These are phyloP conservation scores for Tetragnatha montana DNA, from an alignment of 2,888 invertebrate species.

Conservation along the genomic window DNA sequence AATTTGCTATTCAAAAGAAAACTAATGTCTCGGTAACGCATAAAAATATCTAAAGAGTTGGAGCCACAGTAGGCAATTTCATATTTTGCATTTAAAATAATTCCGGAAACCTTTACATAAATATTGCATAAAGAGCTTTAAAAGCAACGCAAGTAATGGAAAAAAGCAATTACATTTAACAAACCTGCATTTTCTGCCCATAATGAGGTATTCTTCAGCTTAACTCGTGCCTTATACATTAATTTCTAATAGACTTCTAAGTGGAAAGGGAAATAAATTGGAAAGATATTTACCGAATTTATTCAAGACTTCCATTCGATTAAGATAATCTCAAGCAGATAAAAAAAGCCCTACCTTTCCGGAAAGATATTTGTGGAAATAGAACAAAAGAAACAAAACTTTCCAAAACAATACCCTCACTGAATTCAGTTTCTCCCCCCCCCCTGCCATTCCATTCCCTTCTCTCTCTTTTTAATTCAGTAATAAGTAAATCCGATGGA, in stretches of 20 bases:
- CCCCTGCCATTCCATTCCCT: not conserved
- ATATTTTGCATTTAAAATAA: too few relatives aligned
- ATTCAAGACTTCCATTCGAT: conserved; percentile 42
- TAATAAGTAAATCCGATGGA: conserved; percentile 17
- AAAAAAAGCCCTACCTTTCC: not conserved
- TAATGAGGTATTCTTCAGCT: not conserved
- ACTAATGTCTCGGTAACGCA: too few relatives aligned
- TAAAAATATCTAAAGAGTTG: too few relatives aligned
- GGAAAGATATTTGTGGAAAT: not conserved
- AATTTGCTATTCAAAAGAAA: too few relatives aligned
- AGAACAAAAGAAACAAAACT: conserved; percentile 23
- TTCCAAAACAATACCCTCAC: conserved; percentile 4
- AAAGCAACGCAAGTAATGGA: not conserved
- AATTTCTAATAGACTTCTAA: conserved; percentile 40
- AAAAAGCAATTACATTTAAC: not conserved
- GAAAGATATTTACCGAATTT: conserved; percentile 48
- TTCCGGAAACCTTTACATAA: not conserved
- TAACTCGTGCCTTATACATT: not conserved
- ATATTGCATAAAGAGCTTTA: not conserved
- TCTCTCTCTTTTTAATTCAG: conserved; percentile 30
- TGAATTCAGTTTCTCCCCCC: not conserved
- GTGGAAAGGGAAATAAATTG: conserved; percentile 17
- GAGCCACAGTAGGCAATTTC: too few relatives aligned
- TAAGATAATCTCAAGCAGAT: not conserved
- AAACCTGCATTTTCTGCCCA: not conserved